Evolutionary conservation across 35 echinoderm and acorn worm species (phyloP).

Genomic region (Ophioderma brevispina): DNA sequence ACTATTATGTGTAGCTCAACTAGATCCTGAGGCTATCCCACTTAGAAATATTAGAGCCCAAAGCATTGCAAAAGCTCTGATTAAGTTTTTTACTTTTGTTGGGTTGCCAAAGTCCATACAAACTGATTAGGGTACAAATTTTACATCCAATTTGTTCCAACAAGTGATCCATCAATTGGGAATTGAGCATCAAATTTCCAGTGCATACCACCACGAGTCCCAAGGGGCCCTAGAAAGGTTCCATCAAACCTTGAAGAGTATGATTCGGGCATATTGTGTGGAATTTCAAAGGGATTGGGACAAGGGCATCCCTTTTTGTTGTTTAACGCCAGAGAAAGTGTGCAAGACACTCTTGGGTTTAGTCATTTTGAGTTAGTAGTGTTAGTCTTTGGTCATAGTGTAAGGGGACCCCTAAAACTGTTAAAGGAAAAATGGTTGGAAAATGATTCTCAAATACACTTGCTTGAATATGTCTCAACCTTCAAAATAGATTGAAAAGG

Average conservation of each 20-base stretch:
- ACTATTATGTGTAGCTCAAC: conserved; percentile 81
- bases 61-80: conserved; percentile 38
- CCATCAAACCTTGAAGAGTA: conserved; percentile 68
- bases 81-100: conserved; percentile 74
- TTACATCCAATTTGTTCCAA: conserved; percentile 55
- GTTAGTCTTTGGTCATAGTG: conserved; percentile 74
- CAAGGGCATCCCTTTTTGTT: conserved; percentile 52
- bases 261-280: conserved; percentile 55
- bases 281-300: conserved; percentile 57
- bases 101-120: conserved; percentile 66
- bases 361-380: conserved; percentile 75
- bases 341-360: conserved; percentile 42
- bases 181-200: conserved; percentile 30
- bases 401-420: conserved; percentile 70
- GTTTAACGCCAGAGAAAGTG: conserved; percentile 33
- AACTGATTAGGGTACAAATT: conserved; percentile 74
- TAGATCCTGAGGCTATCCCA: conserved; percentile 72
- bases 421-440: conserved; percentile 57
- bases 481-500: conserved; percentile 55
- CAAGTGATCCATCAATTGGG: conserved; percentile 52
- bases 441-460: conserved; percentile 20
- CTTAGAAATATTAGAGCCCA: conserved; percentile 56
- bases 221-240: too few species aligned
- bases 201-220: conserved; percentile 51
- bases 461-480: conserved; percentile 70